These are phyloP conservation scores for Zaprionus kolodkinae DNA, from an alignment of 1,140 invertebrate genomes.

Conservation along the genomic window DNA sequence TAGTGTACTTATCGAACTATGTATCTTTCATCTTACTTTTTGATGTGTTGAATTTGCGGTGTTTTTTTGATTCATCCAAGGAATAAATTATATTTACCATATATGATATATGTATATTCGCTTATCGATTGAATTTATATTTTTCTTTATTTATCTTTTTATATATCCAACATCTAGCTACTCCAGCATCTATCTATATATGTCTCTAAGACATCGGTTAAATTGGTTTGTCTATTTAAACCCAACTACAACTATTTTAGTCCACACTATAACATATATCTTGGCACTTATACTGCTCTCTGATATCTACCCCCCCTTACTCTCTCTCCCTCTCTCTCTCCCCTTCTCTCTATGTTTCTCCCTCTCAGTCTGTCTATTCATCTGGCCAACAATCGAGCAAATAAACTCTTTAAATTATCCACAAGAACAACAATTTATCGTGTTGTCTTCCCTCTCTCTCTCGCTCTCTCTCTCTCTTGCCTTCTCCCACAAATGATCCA, in stretches of 20 bases:
- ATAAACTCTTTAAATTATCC: constrained; percentile 43
- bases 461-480: background rate
- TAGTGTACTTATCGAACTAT: background rate
- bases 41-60: too few species aligned
- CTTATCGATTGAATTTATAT: too few species aligned
- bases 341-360: background rate
- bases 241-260: too few species aligned
- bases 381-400: constrained; percentile 1
- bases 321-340: background rate
- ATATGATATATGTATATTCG: too few species aligned
- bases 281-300: background rate
- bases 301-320: background rate
- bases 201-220: too few species aligned
- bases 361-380: background rate
- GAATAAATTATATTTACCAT: too few species aligned
- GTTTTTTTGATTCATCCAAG: too few species aligned
- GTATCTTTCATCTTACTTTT: background rate
- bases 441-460: constrained; percentile 2
- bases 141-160: background rate
- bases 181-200: too few species aligned
- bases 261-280: background rate
- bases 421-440: constrained; percentile 31
- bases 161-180: too few species aligned
- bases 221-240: too few species aligned
- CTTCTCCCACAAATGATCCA: constrained; percentile 32